Evolutionary conservation across 2,797 vertebrate genomes (phyloP).

Genomic region (Lithobates pipiens): DNA sequence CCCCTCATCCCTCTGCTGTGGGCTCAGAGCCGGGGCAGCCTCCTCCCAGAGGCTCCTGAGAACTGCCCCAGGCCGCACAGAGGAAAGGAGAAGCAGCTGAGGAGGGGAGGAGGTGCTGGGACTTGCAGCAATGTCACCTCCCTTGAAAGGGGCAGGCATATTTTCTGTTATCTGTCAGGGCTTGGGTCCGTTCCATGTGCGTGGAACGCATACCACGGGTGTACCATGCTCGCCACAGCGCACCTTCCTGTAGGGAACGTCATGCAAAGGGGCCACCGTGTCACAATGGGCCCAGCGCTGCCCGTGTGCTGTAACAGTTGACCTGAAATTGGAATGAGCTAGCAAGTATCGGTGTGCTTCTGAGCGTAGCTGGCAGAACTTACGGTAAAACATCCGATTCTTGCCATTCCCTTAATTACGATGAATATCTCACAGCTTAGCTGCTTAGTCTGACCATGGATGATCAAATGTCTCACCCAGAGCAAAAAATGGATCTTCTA

Average conservation of each 20-base stretch:
- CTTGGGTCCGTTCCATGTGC: conserved; percentile 11
- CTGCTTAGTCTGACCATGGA: too few relatives aligned
- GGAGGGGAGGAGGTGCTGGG: conserved; percentile 41
- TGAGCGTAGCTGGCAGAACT: too few relatives aligned
- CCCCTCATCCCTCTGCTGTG: conserved; percentile 16
- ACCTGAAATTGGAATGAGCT: not conserved
- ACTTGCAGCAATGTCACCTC: conserved; percentile 55
- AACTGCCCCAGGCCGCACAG: conserved; percentile 51
- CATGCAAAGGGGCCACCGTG: not conserved
- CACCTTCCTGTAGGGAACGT: not conserved
- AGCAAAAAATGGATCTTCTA: too few relatives aligned
- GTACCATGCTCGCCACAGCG: not conserved
- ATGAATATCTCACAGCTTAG: not conserved
- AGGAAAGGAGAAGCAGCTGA: conserved; percentile 40
- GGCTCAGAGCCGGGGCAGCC: conserved; percentile 23
- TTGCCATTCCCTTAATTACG: not conserved
- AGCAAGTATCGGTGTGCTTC: not conserved
- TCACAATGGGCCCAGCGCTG: not conserved
- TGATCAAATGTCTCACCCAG: too few relatives aligned
- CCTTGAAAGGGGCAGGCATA: conserved; percentile 36
- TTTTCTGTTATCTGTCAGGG: conserved; percentile 43
- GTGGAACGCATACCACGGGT: not conserved
- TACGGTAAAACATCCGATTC: too few relatives aligned
- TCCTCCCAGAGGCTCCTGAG: conserved; percentile 38
- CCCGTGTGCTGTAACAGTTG: not conserved